These are phyloP conservation scores for Geopemphigus sp. DNA, from an alignment of 1,140 invertebrate genomes.

Conservation along the genomic window DNA sequence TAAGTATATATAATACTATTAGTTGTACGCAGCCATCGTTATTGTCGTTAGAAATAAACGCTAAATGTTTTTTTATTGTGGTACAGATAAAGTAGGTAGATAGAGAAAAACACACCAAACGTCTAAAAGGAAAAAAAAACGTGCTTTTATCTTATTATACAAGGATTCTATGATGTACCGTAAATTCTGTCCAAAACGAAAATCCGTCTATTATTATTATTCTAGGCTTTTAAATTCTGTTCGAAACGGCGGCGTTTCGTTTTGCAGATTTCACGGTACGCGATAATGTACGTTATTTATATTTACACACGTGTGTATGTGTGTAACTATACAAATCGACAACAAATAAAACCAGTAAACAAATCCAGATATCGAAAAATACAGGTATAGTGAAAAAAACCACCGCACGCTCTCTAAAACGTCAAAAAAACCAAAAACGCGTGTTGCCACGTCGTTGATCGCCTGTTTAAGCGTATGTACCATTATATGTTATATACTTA, in stretches of 20 bases:
- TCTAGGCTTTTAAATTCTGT: background rate
- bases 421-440: background rate
- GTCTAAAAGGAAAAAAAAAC: background rate
- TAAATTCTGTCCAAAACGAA: constrained; percentile 5
- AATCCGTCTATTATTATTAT: background rate
- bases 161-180: background rate
- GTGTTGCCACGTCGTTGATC: background rate
- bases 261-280: constrained; percentile 1
- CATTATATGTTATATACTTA: constrained; percentile 42
- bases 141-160: background rate
- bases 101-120: background rate
- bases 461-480: background rate
- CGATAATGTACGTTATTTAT: background rate
- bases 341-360: background rate
- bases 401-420: background rate
- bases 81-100: too few relatives aligned
- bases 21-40: background rate
- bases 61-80: background rate
- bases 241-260: background rate
- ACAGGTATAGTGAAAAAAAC: background rate
- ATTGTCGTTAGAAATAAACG: background rate
- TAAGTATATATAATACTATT: background rate
- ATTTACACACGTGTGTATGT: too few relatives aligned
- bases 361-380: background rate
- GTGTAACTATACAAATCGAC: background rate